A percentile compares a stretch with the other conserved stretches of the same genome.
Conservation (phyloP, 2,888 invertebrate genomes). For the Aproaerema taeniolella region DNA sequence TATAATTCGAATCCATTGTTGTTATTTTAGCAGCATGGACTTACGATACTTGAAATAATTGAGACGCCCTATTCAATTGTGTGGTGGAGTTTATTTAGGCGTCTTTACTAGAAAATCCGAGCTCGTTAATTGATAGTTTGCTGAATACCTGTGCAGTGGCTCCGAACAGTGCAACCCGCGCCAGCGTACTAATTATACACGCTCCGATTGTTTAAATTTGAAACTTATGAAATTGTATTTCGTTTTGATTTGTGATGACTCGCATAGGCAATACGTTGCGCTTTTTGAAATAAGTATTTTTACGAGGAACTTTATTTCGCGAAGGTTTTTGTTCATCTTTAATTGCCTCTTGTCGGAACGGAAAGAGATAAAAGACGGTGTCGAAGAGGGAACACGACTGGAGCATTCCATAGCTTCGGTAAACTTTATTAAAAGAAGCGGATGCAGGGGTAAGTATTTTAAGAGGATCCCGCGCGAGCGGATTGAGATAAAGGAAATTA, state of each 20-base stretch:
- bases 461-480: constrained; percentile 69
- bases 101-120: constrained; percentile 46
- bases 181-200: constrained; percentile 55
- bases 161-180: constrained; percentile 60
- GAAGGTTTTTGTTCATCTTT: constrained; percentile 56
- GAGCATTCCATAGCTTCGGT: constrained; percentile 66
- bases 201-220: constrained; percentile 71
- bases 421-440: constrained; percentile 74
- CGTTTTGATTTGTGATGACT: constrained; percentile 47
- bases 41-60: constrained; percentile 34
- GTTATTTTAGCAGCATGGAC: constrained; percentile 53
- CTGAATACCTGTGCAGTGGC: constrained; percentile 68
- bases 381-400: constrained; percentile 52
- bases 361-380: constrained; percentile 61
- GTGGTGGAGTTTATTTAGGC: constrained; percentile 58
- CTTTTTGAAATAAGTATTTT: constrained; percentile 27
- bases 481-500: constrained; percentile 75
- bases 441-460: constrained; percentile 76
- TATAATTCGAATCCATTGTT: constrained; percentile 30
- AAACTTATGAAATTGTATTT: constrained; percentile 66
- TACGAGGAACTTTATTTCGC: constrained; percentile 60
- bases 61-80: constrained; percentile 29
- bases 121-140: constrained; percentile 61
- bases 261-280: constrained; percentile 36
- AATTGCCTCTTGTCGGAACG: constrained; percentile 60